These are phyloP conservation scores for Antechinus stuartii DNA, from an alignment of 2,113 vertebrate genomes.

Conservation along the genomic window DNA sequence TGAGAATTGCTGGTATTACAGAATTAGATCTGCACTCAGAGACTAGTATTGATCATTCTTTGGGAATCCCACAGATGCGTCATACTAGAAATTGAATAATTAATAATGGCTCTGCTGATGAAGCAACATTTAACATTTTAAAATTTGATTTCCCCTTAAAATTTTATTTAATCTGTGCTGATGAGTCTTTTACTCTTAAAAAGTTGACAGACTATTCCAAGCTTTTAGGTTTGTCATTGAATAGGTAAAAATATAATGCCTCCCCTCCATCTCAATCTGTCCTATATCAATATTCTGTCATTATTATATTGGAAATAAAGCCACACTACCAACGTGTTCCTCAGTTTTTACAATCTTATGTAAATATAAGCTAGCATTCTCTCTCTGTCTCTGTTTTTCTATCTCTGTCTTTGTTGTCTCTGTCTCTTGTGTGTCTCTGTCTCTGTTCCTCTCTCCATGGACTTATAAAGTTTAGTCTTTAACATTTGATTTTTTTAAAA, in stretches of 20 bases:
- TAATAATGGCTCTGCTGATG: constrained; percentile 44
- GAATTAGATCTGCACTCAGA: constrained; percentile 47
- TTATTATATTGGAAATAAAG: not conserved
- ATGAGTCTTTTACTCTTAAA: constrained; percentile 54
- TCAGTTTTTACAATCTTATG: not conserved
- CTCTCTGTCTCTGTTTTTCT: not conserved
- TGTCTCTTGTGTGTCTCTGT: not conserved
- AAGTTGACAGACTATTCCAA: constrained; percentile 58
- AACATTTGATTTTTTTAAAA: not conserved
- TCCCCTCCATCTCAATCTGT: not conserved
- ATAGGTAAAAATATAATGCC: not conserved
- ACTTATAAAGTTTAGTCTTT: not conserved
- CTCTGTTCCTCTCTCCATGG: not conserved
- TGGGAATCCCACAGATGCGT: constrained; percentile 68
- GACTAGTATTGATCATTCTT: constrained; percentile 55
- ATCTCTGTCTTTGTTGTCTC: not conserved
- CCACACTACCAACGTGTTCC: not conserved
- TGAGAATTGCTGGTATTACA: constrained; percentile 50
- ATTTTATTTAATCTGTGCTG: constrained; percentile 64
- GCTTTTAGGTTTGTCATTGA: constrained; percentile 29
- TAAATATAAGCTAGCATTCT: not conserved
- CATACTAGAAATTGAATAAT: constrained; percentile 68
- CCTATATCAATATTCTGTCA: not conserved
- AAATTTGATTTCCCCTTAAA: constrained; percentile 47
- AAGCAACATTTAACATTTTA: constrained; percentile 66